These are phyloP conservation scores for Parelbella ahira DNA, from an alignment of 2,888 invertebrate species.

Conservation along the genomic window DNA sequence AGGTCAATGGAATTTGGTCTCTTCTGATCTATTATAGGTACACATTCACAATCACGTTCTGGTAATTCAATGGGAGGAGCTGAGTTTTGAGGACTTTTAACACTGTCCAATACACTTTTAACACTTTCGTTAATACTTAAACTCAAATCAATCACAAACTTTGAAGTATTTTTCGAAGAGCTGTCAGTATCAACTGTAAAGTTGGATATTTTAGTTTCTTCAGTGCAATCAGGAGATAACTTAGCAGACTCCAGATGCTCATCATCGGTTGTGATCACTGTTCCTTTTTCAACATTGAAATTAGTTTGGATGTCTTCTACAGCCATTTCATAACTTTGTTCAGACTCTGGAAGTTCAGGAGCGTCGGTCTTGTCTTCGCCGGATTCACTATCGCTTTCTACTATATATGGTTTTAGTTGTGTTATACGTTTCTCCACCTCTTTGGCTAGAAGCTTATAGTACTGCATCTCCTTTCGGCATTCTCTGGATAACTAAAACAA, in stretches of 20 bases:
- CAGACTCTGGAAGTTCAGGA: constrained; percentile 54
- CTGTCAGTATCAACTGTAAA: constrained; percentile 33
- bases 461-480: constrained; percentile 83
- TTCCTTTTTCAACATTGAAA: constrained; percentile 35
- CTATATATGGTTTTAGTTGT: constrained; percentile 58
- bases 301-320: constrained; percentile 33
- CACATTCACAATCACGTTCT: constrained; percentile 55
- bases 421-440: constrained; percentile 82
- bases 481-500: constrained; percentile 83
- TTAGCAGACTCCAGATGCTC: constrained; percentile 26
- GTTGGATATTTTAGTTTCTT: constrained; percentile 35
- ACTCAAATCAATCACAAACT: constrained; percentile 55
- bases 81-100: constrained; percentile 25
- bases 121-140: constrained; percentile 49
- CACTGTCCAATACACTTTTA: constrained; percentile 36
- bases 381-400: constrained; percentile 46
- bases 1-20: constrained; percentile 20
- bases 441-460: constrained; percentile 84
- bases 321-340: constrained; percentile 42
- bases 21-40: constrained; percentile 7
- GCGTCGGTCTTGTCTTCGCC: constrained; percentile 52
- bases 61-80: constrained; percentile 47
- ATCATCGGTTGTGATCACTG: constrained; percentile 31
- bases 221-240: constrained; percentile 22
- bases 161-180: constrained; percentile 40